Base-by-base conservation (phyloP, 2,113 vertebrate species). In the Chlorocebus sabaeus region DNA sequence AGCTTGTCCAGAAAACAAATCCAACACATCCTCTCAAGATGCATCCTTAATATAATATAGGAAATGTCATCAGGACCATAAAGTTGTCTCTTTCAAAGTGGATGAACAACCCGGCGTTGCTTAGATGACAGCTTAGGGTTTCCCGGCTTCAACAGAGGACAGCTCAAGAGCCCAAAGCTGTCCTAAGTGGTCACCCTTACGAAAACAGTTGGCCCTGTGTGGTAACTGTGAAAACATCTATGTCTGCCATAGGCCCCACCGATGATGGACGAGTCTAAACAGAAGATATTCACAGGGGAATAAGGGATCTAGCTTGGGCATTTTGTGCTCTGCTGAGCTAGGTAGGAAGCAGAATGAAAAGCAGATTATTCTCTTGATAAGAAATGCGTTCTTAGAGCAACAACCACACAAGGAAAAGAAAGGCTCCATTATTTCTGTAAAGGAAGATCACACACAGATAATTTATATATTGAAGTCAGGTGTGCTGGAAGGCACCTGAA, bases 331-430 rank as follows among this genome's bases (percentile, higher is more conserved):
- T 3, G 72, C 6, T 89, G 61, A 91, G 79, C 1, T 38, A 93
- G 61, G 45, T 89, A 86, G 96, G 82, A 97, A 52, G 88, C 8
- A 52, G 59, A 61, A 75, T 73, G 85, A 84, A 96, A 97, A 91
- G 72, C 83, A 98, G 96, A 98, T 94, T 45, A 32, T 72, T 93
- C 10, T 93, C 0, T 4, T 97, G 97, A 95, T 96, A 96, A 98
- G 93, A 97, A 98, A 98, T 78, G 98, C 78, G 96, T 98, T 98
- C 98, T 97, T 98, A 98, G 98, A 98, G 98, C 98, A 99, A 99
- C 98, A 99, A 99, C 98, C 98, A 97, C 35, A 13, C 25, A 18
- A 92, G 98, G 98, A 99, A 98, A 99, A 99, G 98, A 93, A 97
- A 98, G 97, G 87, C 97, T 96, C 61, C 61, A 70, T 93, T 86